Conservation (phyloP, 2,888 invertebrate species). For the Mallateleia sp. region DNA sequence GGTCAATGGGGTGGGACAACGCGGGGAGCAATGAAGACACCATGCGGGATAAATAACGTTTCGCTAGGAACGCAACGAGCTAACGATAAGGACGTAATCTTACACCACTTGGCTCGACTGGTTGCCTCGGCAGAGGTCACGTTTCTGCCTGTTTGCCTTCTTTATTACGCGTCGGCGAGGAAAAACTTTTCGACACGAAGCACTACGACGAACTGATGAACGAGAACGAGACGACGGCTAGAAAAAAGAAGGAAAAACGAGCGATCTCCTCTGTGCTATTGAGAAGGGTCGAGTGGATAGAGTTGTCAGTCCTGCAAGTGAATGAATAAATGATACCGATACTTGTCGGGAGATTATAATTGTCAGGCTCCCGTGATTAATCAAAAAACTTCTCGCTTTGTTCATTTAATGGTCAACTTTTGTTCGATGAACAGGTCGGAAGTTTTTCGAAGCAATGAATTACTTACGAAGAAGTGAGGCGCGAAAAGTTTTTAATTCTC, state of each 20-base stretch:
- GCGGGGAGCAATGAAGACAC: conserved; percentile 82
- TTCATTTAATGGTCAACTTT: conserved; percentile 68
- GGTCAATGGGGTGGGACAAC: conserved; percentile 85
- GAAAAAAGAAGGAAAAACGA: conserved; percentile 65
- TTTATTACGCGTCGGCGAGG: conserved; percentile 84
- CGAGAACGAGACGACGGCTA: conserved; percentile 36
- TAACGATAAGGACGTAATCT: conserved; percentile 87
- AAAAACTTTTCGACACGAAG: conserved; percentile 71
- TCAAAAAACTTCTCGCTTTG: conserved; percentile 64
- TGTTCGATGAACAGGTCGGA: conserved; percentile 19
- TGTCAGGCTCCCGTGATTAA: conserved; percentile 70
- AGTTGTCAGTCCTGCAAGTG: conserved; percentile 67
- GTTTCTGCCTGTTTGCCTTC: conserved; percentile 86
- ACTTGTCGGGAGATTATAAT: conserved; percentile 68
- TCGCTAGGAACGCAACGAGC: conserved; percentile 67
- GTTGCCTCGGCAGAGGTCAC: conserved; percentile 81
- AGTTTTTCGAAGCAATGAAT: conserved; percentile 47
- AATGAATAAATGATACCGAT: conserved; percentile 78
- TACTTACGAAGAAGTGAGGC: conserved; percentile 24
- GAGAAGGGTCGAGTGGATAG: conserved; percentile 72
- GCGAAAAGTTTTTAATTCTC: conserved; percentile 28
- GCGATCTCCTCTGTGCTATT: conserved; percentile 60
- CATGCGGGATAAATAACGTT: conserved; percentile 86
- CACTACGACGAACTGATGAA: conserved; percentile 64
- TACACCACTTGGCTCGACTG: conserved; percentile 84